phyloP scores from a whole-genome alignment of 2,888 invertebrate species.

The Dryococelus australis region DNA sequence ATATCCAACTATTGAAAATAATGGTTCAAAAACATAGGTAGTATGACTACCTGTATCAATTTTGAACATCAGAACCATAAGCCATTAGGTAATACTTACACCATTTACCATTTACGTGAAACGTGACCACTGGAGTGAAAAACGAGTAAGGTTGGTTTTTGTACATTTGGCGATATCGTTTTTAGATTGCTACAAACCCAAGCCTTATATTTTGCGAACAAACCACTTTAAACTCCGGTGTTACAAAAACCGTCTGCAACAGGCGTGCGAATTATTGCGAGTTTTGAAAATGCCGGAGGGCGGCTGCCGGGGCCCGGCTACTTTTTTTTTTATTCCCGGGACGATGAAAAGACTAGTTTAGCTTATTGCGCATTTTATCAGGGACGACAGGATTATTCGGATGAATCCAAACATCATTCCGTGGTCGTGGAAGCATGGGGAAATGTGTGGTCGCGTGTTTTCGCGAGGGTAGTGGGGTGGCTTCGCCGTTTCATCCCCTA shows the following conservation, averaged over 20 bases:
- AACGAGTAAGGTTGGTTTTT: too few species aligned
- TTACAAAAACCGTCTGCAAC: background rate
- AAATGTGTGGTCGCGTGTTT: conserved; percentile 10
- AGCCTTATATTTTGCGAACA: too few species aligned
- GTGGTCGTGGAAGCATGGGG: background rate
- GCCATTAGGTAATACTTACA: too few species aligned
- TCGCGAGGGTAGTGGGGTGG: background rate
- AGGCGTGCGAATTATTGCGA: background rate
- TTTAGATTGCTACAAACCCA: too few species aligned
- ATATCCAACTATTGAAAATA: too few species aligned
- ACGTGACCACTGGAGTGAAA: too few species aligned
- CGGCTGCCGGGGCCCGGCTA: background rate
- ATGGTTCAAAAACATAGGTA: too few species aligned
- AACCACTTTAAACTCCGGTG: too few species aligned
- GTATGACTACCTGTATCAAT: too few species aligned
- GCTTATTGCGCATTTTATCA: conserved; percentile 16
- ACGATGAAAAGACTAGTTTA: background rate
- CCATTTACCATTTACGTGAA: too few species aligned
- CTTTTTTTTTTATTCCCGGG: background rate
- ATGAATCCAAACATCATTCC: conserved; percentile 16
- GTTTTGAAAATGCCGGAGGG: background rate
- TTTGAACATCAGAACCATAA: too few species aligned
- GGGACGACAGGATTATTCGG: background rate
- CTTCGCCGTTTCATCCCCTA: background rate
- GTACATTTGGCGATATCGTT: too few species aligned